Conservation (phyloP, 2,113 vertebrate genomes). For the Seriola quinqueradiata region DNA sequence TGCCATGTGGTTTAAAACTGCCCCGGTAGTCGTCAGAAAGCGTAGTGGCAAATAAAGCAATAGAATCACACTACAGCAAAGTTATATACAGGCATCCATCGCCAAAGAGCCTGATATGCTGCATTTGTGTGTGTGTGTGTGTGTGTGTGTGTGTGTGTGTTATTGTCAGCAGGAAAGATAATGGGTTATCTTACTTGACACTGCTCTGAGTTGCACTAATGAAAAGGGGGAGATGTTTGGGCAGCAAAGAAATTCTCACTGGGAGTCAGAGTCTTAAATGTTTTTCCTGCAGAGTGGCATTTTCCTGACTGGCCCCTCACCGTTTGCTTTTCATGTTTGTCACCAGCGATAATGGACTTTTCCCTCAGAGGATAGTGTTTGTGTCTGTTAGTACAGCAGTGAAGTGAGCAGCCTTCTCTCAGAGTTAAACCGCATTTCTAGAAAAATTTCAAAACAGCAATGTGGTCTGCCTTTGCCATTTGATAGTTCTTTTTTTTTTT, state of each 20-base stretch:
- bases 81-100: conserved; percentile 61
- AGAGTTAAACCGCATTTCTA: conserved; percentile 26
- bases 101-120: conserved; percentile 8
- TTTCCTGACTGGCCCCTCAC: conserved; percentile 57
- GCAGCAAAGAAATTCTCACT: conserved; percentile 59
- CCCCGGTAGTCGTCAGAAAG: neutral
- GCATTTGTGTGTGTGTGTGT: neutral
- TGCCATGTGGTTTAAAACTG: conserved; percentile 16
- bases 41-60: conserved; percentile 55
- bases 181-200: conserved; percentile 81
- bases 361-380: conserved; percentile 61
- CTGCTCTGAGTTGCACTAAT: conserved; percentile 80
- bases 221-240: conserved; percentile 72
- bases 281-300: conserved; percentile 73
- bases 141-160: conserved; percentile 35
- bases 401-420: conserved; percentile 50
- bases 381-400: conserved; percentile 50
- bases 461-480: conserved; percentile 18
- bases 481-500: conserved; percentile 28
- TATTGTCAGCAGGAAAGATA: conserved; percentile 69
- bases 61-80: conserved; percentile 61
- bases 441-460: conserved; percentile 29
- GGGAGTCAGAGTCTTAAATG: conserved; percentile 63
- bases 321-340: conserved; percentile 72
- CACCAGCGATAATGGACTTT: conserved; percentile 63